Conservation (phyloP, 1,140 invertebrate genomes). For the Pseudachorutes palmiensis region DNA sequence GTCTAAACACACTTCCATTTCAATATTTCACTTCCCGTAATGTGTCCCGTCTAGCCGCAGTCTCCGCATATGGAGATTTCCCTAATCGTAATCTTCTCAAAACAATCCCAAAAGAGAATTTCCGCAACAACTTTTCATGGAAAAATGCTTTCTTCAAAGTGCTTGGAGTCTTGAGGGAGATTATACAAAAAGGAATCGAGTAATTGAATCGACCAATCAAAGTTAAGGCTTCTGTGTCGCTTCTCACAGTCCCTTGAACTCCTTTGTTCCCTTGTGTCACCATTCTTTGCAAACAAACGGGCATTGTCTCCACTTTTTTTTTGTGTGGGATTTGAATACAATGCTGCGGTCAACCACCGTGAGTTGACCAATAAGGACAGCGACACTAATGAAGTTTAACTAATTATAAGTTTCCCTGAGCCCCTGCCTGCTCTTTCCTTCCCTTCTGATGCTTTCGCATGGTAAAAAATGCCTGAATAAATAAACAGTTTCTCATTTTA, state of each 20-base stretch:
- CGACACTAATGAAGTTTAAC: neutral
- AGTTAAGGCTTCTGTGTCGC: too few relatives aligned
- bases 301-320: neutral
- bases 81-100: too few relatives aligned
- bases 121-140: too few relatives aligned
- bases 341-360: neutral
- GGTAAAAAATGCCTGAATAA: neutral
- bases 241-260: too few relatives aligned
- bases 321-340: neutral
- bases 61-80: neutral
- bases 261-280: neutral
- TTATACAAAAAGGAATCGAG: too few relatives aligned
- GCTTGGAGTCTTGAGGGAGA: too few relatives aligned
- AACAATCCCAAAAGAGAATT: too few relatives aligned
- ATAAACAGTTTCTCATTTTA: neutral
- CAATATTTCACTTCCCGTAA: constrained; percentile 1
- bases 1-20: constrained; percentile 6
- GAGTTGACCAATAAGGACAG: neutral
- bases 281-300: neutral
- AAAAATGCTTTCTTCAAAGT: too few relatives aligned
- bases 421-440: too few relatives aligned
- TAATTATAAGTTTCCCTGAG: too few relatives aligned
- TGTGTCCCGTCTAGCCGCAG: neutral
- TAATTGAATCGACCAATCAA: too few relatives aligned
- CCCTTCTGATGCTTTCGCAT: neutral